Evolutionary conservation across 2,113 vertebrate genomes (phyloP).

Genomic region (Xiphophorus maculatus): DNA sequence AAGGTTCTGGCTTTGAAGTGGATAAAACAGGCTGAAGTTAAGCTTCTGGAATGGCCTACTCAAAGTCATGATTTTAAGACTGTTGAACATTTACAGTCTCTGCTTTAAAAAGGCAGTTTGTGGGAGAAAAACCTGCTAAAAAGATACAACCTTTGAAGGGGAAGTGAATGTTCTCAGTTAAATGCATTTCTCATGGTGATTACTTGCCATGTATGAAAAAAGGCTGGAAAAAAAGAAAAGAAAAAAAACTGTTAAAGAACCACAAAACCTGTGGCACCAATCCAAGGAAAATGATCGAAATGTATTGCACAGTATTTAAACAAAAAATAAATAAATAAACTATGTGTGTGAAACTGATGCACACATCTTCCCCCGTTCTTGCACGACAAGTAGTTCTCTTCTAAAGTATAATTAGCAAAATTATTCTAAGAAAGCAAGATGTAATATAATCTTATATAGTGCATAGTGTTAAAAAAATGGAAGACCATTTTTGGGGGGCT

Average conservation of each 20-base stretch:
- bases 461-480: neutral
- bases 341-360: too few species aligned
- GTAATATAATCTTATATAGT: neutral
- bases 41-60: neutral
- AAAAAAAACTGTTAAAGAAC: too few species aligned
- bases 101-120: too few species aligned
- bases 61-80: too few species aligned
- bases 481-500: neutral
- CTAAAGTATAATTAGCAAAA: neutral
- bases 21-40: neutral
- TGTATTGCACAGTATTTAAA: too few species aligned
- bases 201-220: neutral
- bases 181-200: neutral
- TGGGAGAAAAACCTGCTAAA: neutral
- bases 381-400: too few species aligned
- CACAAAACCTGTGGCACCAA: too few species aligned
- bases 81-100: too few species aligned
- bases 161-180: neutral
- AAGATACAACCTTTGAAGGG: neutral
- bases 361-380: too few species aligned
- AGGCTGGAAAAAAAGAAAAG: too few species aligned
- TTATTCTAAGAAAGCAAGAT: neutral
- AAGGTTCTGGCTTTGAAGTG: neutral
- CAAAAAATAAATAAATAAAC: too few species aligned
- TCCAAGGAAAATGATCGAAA: too few species aligned